Evolutionary conservation across 1,140 invertebrate genomes (phyloP), one percentile per base, ranked within the genome.

Genomic region (Hypsibius dujardini): DNA sequence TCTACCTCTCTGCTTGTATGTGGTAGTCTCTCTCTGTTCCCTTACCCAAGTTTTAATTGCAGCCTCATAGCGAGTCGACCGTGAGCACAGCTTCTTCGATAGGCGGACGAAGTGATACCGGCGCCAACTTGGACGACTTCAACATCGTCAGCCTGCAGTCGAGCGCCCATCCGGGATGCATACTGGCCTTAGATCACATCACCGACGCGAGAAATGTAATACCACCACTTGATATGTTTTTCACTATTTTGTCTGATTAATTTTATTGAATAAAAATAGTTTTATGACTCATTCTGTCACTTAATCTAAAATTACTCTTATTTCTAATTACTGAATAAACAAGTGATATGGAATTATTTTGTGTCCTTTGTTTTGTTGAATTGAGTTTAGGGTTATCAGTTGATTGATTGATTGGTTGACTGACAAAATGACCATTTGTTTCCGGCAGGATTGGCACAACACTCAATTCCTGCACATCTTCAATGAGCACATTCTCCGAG

Each of bases 101-200:
- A n/a, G 71, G 47, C 67, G 71, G 67, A 28, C 71, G 47, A 46
- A 46, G 71, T 42, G 46, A 60, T 70, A 72, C 46, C n/a, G 70
- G 47, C 28, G 73, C 56, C 67, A 92, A 15, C 85, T 14, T 7
- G 74, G 89, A 92, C 75, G 86, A 87, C 75, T 93, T 96, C 73
- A 90, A 92, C 80, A 93, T 98, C 73, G 92, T 98, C n/a, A 96
- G 92, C n/a, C 90, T 95, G 74, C 95, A 98, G 79, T 97, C 94
- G 1, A 97, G 95, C 0, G 88, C 93, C 0, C 83, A 93, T 73
- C 95, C 95, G 15, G 95, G 95, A 46, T 97, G 94, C 80, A 89
- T 98, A 72, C 90, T 99, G 73, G 90, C 97, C 77, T 79, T 98
- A 70, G 92, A 95, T 78, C 87, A 91, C 40, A 93, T 99, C 72